Evolutionary conservation across 2,797 vertebrate genomes (phyloP).

Genomic region (Dallia pectoralis): DNA sequence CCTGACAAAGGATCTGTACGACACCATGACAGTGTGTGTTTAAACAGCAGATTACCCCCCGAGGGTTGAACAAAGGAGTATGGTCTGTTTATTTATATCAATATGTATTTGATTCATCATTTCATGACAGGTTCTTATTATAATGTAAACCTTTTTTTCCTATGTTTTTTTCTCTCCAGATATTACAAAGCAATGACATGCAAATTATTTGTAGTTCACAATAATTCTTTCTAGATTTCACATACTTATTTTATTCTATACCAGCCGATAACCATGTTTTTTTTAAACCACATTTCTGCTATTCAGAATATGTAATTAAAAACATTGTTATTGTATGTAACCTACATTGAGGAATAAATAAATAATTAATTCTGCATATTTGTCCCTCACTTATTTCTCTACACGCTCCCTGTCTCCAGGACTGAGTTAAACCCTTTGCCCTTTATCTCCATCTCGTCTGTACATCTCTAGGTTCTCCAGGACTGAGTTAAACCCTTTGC

Average conservation of each 20-base stretch:
- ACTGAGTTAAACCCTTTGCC: background rate
- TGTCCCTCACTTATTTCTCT: background rate
- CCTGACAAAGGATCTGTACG: conserved; percentile 66
- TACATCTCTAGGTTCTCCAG: conserved; percentile 39
- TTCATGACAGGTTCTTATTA: background rate
- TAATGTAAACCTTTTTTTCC: background rate
- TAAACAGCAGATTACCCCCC: conserved; percentile 35
- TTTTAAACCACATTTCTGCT: background rate
- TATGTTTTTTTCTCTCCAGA: background rate
- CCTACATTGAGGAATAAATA: background rate
- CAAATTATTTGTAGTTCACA: background rate
- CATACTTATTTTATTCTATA: background rate
- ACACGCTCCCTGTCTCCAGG: background rate
- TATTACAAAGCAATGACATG: background rate
- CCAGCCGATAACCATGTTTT: background rate
- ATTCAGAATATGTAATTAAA: background rate
- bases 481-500: background rate
- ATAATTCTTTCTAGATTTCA: background rate
- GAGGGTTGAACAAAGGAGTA: conserved; percentile 26
- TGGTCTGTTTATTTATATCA: conserved; percentile 27
- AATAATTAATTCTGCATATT: background rate
- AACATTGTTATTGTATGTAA: background rate
- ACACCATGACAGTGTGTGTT: conserved; percentile 50
- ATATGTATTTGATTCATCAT: background rate
- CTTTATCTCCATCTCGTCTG: conserved; percentile 4